A percentile compares a stretch with the other conserved stretches of the same genome.
Conservation (phyloP, 2,888 invertebrate species). For the Epistrophe eligans region DNA sequence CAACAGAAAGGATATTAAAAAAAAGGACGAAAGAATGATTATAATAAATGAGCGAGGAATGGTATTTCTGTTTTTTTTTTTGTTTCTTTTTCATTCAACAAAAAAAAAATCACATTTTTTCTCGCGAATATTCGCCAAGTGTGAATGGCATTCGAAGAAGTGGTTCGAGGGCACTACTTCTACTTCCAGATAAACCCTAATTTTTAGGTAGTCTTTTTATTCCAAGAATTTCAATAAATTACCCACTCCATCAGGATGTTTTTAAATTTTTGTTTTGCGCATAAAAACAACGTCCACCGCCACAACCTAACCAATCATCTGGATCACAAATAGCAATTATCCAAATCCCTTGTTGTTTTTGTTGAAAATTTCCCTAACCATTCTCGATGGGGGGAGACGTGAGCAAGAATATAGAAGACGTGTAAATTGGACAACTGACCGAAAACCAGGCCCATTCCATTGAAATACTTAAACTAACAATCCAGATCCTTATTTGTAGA, state of each 20-base stretch:
- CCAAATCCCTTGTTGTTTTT: slow-evolving; percentile 74
- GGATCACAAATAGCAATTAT: slow-evolving; percentile 76
- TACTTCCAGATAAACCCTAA: slow-evolving; percentile 45
- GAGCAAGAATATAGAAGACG: slow-evolving; percentile 68
- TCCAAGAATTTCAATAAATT: slow-evolving; percentile 78
- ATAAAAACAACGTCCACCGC: slow-evolving; percentile 47
- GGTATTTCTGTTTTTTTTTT: slow-evolving; percentile 8
- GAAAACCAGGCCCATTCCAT: slow-evolving; percentile 49
- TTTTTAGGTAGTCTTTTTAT: slow-evolving; percentile 69
- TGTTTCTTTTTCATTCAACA: neutral
- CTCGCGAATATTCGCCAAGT: slow-evolving; percentile 63
- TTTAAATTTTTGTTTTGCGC: slow-evolving; percentile 8
- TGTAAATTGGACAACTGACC: slow-evolving; percentile 72
- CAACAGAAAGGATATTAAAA: slow-evolving; percentile 54
- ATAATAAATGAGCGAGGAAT: slow-evolving; percentile 70
- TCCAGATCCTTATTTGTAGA: slow-evolving; percentile 68
- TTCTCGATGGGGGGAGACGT: slow-evolving; percentile 43
- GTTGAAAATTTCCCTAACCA: slow-evolving; percentile 32
- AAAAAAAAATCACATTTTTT: slow-evolving; percentile 18
- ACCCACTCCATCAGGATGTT: slow-evolving; percentile 53
- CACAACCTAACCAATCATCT: slow-evolving; percentile 73
- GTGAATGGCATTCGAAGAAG: slow-evolving; percentile 61
- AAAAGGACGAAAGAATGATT: slow-evolving; percentile 69
- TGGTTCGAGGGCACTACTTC: neutral
- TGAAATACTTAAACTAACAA: slow-evolving; percentile 71